Base-by-base conservation (phyloP, 2,888 invertebrate genomes). In the Erpobdella octoculata region DNA sequence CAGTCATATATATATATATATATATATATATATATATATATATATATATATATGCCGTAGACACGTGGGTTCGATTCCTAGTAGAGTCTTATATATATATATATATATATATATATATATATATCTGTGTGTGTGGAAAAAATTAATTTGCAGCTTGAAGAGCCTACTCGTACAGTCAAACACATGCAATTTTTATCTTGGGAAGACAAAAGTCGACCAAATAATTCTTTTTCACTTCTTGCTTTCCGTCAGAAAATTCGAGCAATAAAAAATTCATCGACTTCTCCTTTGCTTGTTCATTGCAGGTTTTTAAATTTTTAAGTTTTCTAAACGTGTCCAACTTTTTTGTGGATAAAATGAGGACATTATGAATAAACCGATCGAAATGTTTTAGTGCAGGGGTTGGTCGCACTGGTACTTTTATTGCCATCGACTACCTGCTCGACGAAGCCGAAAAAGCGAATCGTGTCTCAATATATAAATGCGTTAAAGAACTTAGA, bases 371-470 rank as follows among this genome's bases (percentile, higher is more conserved):
- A 25, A 9, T 6, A 25, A 53, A 53, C 28, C 4, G n/a, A 9
- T 53, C 28, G 28, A 53, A 53, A 25, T 15, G 9, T 25, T 53
- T 8, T 35, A 62, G 62, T 62, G 62, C 62, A 31, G 62, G 62
- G 6, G 62, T 62, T 33, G 62, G 62, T 33, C 21, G 62, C n/a
- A 62, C 62, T n/a, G 62, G 62, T 15, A 62, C 62, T 12, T 62
- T 33, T 35, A 35, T 62, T 33, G 62, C 62, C 12, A 31, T 62
- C 31, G 62, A 62, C 33, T 8, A 62, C 31, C 62, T 62, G 62
- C 21, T 62, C 33, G 31, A 62, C n/a, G 31, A 62, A 35, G 35
- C 35, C n/a, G 35, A 33, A 12, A 6, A 1, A 5, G 62, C 28
- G 33, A 31, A 31, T 35, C 21, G 33, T 8, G 25, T 62, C 3